Evolutionary conservation across 2,797 vertebrate species (phyloP).

Genomic region (Cirrhinus molitorella): DNA sequence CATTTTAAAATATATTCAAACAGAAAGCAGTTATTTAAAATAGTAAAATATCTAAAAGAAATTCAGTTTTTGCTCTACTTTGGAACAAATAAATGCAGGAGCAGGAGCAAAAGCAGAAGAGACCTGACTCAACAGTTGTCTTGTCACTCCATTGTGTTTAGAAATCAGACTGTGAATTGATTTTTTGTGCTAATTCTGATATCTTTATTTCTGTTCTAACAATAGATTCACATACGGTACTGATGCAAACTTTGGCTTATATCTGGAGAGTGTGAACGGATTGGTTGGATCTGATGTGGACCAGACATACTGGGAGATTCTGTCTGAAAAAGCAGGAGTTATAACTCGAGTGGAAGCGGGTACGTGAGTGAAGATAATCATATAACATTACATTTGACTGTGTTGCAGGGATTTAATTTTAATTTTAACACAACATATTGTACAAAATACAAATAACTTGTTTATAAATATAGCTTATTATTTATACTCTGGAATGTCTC

Average conservation of each 20-base stretch:
- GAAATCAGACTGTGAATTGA: too few relatives aligned
- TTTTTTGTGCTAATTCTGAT: neutral
- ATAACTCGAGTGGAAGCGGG: constrained; percentile 67
- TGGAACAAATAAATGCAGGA: neutral
- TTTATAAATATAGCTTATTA: neutral
- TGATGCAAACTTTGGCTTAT: constrained; percentile 68
- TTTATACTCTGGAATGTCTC: neutral
- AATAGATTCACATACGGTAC: constrained; percentile 47
- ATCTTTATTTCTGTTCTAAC: neutral
- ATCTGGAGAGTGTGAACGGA: constrained; percentile 75
- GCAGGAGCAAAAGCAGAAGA: too few relatives aligned
- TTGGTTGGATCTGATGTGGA: constrained; percentile 64
- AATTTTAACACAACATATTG: neutral
- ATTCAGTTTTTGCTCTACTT: too few relatives aligned
- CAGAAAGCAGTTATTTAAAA: too few relatives aligned
- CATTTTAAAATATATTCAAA: too few relatives aligned
- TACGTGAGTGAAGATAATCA: constrained; percentile 53
- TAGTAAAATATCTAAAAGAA: too few relatives aligned
- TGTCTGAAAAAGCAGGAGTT: constrained; percentile 67
- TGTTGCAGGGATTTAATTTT: neutral
- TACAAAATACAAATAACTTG: neutral
- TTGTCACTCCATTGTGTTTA: neutral
- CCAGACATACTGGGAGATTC: constrained; percentile 76
- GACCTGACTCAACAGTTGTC: neutral
- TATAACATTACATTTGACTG: neutral